Evolutionary conservation across 2,888 invertebrate species (phyloP), one percentile per base, ranked within the genome.

Genomic region (Phyto melanocephala): DNA sequence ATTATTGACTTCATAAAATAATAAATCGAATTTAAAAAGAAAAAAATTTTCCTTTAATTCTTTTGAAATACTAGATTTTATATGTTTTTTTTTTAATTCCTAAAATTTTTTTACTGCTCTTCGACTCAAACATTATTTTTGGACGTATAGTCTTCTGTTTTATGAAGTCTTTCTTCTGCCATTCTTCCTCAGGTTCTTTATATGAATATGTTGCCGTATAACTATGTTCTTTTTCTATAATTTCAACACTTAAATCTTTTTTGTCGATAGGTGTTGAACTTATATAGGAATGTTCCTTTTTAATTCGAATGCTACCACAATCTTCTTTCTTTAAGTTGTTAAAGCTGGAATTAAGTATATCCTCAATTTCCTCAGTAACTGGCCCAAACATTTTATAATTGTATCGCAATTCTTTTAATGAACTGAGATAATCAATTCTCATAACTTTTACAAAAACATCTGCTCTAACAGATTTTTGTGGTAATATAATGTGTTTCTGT

Each of bases 111-210:
- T 70, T 70, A 1, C 33, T 45, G 17, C 17, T 13, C 20, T 70
- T 70, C 13, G 56, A 24, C n/a, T 11, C 58, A 47, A 58, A 20
- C 45, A 70, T 58, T 24, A 45, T 20, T 70, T 70, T 70, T 1
- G 56, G 70, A 11, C 35, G 24, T 42, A 58, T 58, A 3, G 1
- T 4, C 24, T 45, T n/a, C 3, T 33, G 24, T 33, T 33, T 68
- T 10, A 24, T 3, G 11, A 17, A 17, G 33, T 70, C 22, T 45
- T 20, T 70, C 28, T 70, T 70, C 11, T 35, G 22, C 65, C 65
- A 67, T 20, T 47, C 28, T 28, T 70, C 70, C 7, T 20, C 58
- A 3, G 70, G 70, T 33, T 58, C 56, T n/a, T 7, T 10, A n/a
- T 45, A 7, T 17, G 28, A 13, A 15, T 5, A 45, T 15, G 11